Percentiles rank a stretch among this genome's conserved stretches.
Evolutionary conservation across 1,140 invertebrate genomes (phyloP).

Genomic region (Rhopalosiphum maidis): DNA sequence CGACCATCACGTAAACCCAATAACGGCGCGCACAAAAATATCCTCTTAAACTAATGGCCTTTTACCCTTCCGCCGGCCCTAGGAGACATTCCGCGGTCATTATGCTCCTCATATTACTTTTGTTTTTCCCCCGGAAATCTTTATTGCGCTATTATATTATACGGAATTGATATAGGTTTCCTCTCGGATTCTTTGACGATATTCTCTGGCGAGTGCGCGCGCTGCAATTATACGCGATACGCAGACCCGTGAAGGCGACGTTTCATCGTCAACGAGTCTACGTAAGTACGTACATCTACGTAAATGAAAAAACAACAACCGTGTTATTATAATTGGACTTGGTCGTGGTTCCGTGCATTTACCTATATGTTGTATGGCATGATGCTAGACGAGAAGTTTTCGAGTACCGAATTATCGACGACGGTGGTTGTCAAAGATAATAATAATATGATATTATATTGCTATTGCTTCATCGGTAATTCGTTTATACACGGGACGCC

Average conservation of each 20-base stretch:
- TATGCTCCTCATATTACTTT: constrained; percentile 53
- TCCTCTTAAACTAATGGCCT: constrained; percentile 46
- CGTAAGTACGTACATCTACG: not conserved
- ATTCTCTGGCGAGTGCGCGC: not conserved
- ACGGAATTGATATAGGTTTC: constrained; percentile 29
- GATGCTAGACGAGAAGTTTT: not conserved
- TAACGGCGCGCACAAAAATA: constrained; percentile 43
- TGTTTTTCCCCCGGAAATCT: constrained; percentile 43
- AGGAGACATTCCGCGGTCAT: constrained; percentile 34
- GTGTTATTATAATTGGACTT: constrained; percentile 16
- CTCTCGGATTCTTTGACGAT: not conserved
- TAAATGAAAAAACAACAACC: constrained; percentile 50
- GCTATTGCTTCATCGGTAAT: constrained; percentile 19
- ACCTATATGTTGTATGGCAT: not conserved
- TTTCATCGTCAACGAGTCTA: not conserved
- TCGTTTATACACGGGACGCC: not conserved
- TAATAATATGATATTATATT: not conserved
- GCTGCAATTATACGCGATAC: not conserved
- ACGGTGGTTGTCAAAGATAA: constrained; percentile 9
- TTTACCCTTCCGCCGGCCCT: not conserved
- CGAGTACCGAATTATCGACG: not conserved
- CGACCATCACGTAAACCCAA: constrained; percentile 55
- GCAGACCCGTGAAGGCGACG: no score
- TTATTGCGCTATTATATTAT: constrained; percentile 52
- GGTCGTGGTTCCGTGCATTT: not conserved